Conservation (phyloP, 2,797 vertebrate species). For the Melanogrammus aeglefinus region DNA sequence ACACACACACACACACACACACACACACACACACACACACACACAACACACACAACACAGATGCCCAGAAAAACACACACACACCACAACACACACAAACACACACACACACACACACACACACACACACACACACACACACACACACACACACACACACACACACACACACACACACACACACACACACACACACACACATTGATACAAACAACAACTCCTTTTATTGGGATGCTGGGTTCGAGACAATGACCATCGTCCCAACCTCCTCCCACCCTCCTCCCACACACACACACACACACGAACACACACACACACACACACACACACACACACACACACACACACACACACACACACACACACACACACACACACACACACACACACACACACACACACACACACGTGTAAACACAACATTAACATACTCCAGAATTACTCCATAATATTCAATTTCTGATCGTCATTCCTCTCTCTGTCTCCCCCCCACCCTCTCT, state of each 20-base stretch:
- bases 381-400: slow-evolving; percentile 2
- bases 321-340: slow-evolving; percentile 2
- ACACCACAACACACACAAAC: background rate
- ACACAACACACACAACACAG: no score
- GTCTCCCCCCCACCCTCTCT: background rate
- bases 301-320: slow-evolving; percentile 9
- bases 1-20: no score
- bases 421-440: background rate
- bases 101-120: background rate
- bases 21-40: no score
- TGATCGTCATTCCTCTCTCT: slow-evolving; percentile 5
- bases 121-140: background rate
- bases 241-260: background rate
- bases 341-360: slow-evolving; percentile 6
- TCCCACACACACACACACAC: background rate
- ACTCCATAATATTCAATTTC: background rate
- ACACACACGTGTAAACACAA: background rate
- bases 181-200: background rate
- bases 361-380: background rate
- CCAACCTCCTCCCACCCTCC: no score
- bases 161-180: background rate
- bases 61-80: background rate
- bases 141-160: background rate
- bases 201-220: background rate
- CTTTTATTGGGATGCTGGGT: background rate